Evolutionary conservation across 1,140 invertebrate species (phyloP).

Genomic region (Hyposmocoma kahamanoa): DNA sequence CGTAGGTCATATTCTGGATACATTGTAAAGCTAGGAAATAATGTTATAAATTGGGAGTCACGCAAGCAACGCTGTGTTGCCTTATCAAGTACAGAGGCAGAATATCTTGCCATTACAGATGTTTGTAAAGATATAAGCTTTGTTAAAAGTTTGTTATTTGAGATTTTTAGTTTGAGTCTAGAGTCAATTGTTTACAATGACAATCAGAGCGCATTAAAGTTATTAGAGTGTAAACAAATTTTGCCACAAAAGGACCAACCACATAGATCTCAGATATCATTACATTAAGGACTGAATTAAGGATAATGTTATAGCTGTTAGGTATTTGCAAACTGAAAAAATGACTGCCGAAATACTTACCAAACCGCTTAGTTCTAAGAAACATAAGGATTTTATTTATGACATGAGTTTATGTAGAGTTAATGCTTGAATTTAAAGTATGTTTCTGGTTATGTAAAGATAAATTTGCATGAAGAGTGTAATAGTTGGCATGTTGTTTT

Average conservation of each 20-base stretch:
- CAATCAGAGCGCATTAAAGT: slow-evolving; percentile 47
- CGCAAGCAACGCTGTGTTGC: slow-evolving; percentile 32
- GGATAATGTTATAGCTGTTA: neutral
- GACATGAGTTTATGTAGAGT: neutral
- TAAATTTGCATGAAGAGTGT: too few relatives aligned
- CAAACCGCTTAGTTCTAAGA: slow-evolving; percentile 3
- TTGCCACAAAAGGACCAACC: slow-evolving; percentile 10
- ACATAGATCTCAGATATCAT: slow-evolving; percentile 14
- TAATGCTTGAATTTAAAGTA: neutral
- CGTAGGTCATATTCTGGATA: slow-evolving; percentile 39
- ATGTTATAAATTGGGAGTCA: slow-evolving; percentile 25
- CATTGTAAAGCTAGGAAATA: slow-evolving; percentile 23
- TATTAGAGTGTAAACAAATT: slow-evolving; percentile 34
- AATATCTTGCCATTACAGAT: slow-evolving; percentile 30
- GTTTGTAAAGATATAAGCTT: slow-evolving; percentile 27
- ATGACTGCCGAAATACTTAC: slow-evolving; percentile 10
- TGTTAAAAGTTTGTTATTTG: slow-evolving; percentile 18
- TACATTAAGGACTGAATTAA: slow-evolving; percentile 10
- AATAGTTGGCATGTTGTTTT: too few relatives aligned
- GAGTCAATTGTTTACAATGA: slow-evolving; percentile 29
- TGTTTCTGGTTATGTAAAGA: too few relatives aligned
- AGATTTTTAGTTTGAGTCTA: slow-evolving; percentile 7
- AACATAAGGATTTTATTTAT: neutral
- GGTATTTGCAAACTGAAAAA: slow-evolving; percentile 6
- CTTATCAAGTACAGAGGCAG: slow-evolving; percentile 41